phyloP scores from a whole-genome alignment of 2,888 invertebrate genomes.

The Lacanobia oleracea region DNA sequence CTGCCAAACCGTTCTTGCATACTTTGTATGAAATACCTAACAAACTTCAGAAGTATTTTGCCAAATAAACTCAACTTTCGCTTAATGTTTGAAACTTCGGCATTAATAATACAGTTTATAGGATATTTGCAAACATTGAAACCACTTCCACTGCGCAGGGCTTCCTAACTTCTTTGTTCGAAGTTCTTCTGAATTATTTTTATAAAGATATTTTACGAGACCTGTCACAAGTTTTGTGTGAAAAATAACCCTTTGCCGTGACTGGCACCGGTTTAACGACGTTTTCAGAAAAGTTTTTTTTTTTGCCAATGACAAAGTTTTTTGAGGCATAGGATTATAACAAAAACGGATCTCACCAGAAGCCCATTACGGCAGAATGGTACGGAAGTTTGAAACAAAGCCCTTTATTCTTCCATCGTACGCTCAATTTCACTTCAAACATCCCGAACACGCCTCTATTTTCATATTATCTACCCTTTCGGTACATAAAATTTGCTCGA shows the following conservation, averaged over 20 bases:
- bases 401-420: conserved; percentile 61
- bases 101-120: conserved; percentile 52
- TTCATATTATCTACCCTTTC: conserved; percentile 73
- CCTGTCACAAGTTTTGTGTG: conserved; percentile 64
- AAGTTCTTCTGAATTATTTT: conserved; percentile 47
- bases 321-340: conserved; percentile 42
- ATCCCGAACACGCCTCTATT: conserved; percentile 67
- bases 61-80: conserved; percentile 43
- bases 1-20: conserved; percentile 7
- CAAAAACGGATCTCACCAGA: conserved; percentile 43
- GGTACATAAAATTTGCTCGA: conserved; percentile 70
- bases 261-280: conserved; percentile 48
- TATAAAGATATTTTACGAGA: conserved; percentile 54
- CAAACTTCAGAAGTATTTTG: conserved; percentile 31
- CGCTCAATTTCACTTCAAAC: conserved; percentile 70
- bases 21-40: conserved; percentile 19
- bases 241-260: conserved; percentile 66
- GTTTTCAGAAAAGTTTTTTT: conserved; percentile 49
- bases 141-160: conserved; percentile 38
- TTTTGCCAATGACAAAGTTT: conserved; percentile 47
- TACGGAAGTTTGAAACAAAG: conserved; percentile 57
- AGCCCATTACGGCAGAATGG: conserved; percentile 44
- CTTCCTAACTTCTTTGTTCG: conserved; percentile 58
- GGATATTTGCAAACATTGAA: conserved; percentile 48
- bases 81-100: conserved; percentile 31